Evolutionary conservation across 1,140 invertebrate species (phyloP), one percentile per base, ranked within the genome.

Genomic region (Antheraea pernyi): DNA sequence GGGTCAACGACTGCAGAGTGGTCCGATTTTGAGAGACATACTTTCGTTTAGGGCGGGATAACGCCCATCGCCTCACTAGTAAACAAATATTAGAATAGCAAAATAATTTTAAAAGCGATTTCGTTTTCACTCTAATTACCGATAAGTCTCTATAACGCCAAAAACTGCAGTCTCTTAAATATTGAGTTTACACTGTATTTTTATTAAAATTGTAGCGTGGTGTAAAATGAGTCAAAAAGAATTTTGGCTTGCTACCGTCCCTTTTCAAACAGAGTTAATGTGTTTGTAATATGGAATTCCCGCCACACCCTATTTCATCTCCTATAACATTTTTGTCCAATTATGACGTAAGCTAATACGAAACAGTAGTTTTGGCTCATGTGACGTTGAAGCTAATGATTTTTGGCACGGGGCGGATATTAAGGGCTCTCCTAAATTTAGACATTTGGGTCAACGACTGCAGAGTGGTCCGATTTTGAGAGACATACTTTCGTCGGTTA

Each of bases 291-390:
- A 16, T 53, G 16, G 16, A 16, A 16, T 53, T n/a, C 46, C 64
- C 59, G 22, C 10, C 69, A 75, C 73, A 60, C 78, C 78, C 62
- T 42, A 60, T 61, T 53, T 71, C 36, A 22, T 59, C 70, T 74
- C 69, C 69, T 46, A 58, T 64, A 58, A 62, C 73, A 74, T 69
- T 75, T 76, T 62, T 72, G 66, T 48, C 70, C 71, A 78, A 81
- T 83, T 80, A 83, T 80, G 71, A 76, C 72, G 83, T 78, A 81
- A 82, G 66, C n/a, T 67, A 74, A 84, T 70, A 79, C 77, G 62
- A 76, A 82, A 83, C 80, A 79, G 74, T 82, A 79, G 85, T 81
- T 76, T 67, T 42, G 76, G 70, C 68, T 86, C 80, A 67, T 65
- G 64, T 88, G 70, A 71, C 78, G 72, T 59, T 61, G 37, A 65